phyloP scores from a whole-genome alignment of 2,113 vertebrate species.

The Phaethornis superciliosus region DNA sequence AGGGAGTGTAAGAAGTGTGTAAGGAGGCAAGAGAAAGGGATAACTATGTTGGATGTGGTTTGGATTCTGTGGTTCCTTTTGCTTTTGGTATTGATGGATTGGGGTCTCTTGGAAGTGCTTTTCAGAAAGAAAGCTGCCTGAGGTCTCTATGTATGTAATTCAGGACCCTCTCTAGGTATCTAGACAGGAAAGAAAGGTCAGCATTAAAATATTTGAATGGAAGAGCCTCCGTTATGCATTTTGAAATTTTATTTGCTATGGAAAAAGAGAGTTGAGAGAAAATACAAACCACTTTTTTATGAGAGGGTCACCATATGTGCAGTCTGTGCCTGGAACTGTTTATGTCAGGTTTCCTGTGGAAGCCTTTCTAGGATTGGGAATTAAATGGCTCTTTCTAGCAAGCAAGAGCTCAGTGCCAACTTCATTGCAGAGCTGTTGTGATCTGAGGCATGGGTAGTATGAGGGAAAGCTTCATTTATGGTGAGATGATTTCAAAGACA shows the following conservation, averaged over 20 bases:
- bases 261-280: not conserved
- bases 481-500: not conserved
- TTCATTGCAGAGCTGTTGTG: not conserved
- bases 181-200: not conserved
- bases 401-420: not conserved
- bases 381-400: not conserved
- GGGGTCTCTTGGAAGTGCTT: not conserved
- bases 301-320: not conserved
- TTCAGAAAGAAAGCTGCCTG: not conserved
- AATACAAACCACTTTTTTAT: not conserved
- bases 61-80: not conserved
- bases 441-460: not conserved
- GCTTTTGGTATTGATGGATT: not conserved
- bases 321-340: not conserved
- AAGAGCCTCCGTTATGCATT: not conserved
- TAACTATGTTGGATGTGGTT: not conserved
- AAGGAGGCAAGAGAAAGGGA: not conserved
- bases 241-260: not conserved
- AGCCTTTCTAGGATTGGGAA: not conserved
- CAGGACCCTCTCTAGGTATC: not conserved
- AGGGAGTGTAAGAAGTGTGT: not conserved
- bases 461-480: not conserved
- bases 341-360: not conserved
- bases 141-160: accelerated
- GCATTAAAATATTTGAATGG: not conserved